Conservation (phyloP, 64 coral and sea anemone genomes). For the Montipora capricornis region DNA sequence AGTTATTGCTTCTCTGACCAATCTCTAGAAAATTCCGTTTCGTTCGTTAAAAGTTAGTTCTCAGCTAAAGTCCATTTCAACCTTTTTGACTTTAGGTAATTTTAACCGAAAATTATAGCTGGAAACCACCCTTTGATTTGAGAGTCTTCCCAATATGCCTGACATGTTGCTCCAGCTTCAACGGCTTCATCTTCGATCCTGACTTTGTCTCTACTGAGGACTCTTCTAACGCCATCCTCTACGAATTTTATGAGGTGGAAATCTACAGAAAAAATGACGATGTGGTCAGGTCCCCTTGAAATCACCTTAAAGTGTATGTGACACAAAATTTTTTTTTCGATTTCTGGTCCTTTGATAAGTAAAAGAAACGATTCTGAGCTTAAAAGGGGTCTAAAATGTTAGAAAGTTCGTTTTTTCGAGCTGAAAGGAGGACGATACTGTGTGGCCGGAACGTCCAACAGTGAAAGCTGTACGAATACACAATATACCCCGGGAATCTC, state of each 20-base stretch:
- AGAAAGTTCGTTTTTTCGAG: no score
- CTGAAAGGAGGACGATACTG: no score
- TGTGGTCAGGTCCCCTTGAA: no score
- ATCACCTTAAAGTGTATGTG: no score
- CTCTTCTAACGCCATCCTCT: background rate
- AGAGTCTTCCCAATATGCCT: slow-evolving; percentile 19
- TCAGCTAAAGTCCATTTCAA: background rate
- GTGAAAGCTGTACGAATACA: slow-evolving; percentile 55
- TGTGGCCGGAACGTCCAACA: background rate
- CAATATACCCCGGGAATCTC: slow-evolving; percentile 19
- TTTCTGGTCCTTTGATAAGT: background rate
- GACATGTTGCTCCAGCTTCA: slow-evolving; percentile 2
- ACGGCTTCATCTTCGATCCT: slow-evolving; percentile 12
- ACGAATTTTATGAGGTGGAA: background rate
- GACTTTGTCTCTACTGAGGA: background rate
- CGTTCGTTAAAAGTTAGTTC: no score
- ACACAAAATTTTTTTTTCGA: no score
- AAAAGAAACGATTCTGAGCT: no score
- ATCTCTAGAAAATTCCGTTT: no score
- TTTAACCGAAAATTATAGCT: background rate
- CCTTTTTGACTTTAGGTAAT: background rate
- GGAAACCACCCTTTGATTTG: slow-evolving; percentile 22
- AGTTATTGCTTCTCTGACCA: no score
- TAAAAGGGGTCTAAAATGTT: no score
- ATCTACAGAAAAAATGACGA: background rate